These are phyloP conservation scores for Xenus cinereus DNA, from an alignment of 2,113 vertebrate genomes.

Conservation along the genomic window DNA sequence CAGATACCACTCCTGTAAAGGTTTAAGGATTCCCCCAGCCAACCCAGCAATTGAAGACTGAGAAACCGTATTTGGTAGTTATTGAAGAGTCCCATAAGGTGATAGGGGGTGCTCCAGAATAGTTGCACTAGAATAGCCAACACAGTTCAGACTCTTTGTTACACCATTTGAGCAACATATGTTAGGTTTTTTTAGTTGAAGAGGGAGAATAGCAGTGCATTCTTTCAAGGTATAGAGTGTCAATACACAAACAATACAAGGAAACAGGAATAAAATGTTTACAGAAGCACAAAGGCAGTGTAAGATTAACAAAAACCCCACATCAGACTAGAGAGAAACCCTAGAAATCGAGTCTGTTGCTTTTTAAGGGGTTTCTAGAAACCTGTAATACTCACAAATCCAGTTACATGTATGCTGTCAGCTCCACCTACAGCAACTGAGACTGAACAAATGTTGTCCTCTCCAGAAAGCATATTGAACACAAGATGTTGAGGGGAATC, in stretches of 20 bases:
- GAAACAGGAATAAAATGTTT: background rate
- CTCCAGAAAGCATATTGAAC: background rate
- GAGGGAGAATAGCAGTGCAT: background rate
- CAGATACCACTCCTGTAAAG: background rate
- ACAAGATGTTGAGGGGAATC: slow-evolving; percentile 3
- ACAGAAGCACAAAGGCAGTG: background rate
- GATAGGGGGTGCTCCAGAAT: background rate
- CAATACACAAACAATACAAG: background rate
- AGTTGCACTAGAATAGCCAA: background rate
- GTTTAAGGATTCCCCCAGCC: background rate
- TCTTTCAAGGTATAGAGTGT: background rate
- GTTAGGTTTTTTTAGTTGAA: background rate
- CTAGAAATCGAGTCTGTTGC: background rate
- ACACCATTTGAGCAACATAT: background rate
- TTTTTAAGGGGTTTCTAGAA: background rate
- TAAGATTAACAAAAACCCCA: background rate
- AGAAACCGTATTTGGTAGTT: background rate
- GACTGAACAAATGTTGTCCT: background rate
- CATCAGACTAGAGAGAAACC: background rate
- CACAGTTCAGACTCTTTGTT: background rate
- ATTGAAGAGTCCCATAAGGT: background rate
- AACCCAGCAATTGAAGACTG: background rate
- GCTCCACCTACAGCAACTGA: background rate
- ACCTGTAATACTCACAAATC: background rate
- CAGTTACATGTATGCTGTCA: background rate